phyloP scores from a whole-genome alignment of 2,888 invertebrate species.

The Rambutsinella grinnellia region DNA sequence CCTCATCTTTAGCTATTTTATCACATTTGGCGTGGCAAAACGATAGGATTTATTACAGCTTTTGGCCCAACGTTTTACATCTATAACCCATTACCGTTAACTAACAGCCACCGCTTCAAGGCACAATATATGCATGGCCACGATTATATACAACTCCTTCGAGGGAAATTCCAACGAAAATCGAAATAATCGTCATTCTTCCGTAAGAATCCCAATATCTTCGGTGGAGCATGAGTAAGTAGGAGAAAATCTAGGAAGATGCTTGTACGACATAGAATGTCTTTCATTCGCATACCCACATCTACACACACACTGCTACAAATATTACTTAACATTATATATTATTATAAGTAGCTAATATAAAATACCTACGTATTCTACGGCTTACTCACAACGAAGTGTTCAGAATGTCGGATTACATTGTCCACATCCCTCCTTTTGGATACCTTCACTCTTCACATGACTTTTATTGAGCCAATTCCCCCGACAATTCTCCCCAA shows the following conservation, averaged over 20 bases:
- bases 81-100: no score
- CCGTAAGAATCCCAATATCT: slow-evolving; percentile 56
- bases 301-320: not conserved
- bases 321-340: not conserved
- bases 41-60: slow-evolving; percentile 49
- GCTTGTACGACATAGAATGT: not conserved
- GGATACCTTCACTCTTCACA: not conserved
- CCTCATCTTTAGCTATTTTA: not conserved
- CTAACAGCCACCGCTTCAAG: not conserved
- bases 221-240: slow-evolving; percentile 44
- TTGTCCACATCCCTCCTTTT: not conserved
- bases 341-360: not conserved
- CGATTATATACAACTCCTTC: slow-evolving; percentile 23
- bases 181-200: slow-evolving; percentile 52
- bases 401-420: not conserved
- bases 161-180: slow-evolving; percentile 32
- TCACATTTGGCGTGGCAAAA: slow-evolving; percentile 35
- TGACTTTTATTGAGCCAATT: slow-evolving; percentile 55
- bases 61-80: not conserved
- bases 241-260: not conserved
- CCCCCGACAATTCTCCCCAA: slow-evolving; percentile 45
- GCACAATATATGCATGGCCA: not conserved
- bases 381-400: not conserved
- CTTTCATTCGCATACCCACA: not conserved
- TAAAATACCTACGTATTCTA: not conserved